These are phyloP conservation scores for Halesus radiatus DNA, from an alignment of 1,140 invertebrate genomes.

Conservation along the genomic window DNA sequence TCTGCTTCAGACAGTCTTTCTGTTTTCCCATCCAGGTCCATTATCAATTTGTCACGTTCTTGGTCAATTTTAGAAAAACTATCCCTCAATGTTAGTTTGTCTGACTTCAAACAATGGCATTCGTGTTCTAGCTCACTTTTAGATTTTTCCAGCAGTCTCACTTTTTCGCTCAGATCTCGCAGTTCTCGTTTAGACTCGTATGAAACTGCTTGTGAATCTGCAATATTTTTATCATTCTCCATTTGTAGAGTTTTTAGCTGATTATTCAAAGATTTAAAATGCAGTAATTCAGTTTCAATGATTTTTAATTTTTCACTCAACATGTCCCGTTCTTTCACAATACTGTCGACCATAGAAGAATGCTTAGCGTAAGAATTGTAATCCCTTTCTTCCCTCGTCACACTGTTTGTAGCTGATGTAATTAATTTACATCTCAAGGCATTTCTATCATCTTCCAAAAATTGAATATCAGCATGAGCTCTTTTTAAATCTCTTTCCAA, in stretches of 20 bases:
- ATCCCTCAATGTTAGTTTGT: conserved; percentile 70
- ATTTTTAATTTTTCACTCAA: conserved; percentile 66
- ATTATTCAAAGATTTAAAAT: conserved; percentile 66
- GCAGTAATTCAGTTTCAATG: conserved; percentile 65
- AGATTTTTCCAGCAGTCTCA: conserved; percentile 70
- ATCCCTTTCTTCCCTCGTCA: background rate
- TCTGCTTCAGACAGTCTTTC: conserved; percentile 71
- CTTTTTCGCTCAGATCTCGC: conserved; percentile 68
- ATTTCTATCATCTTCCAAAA: conserved; percentile 70
- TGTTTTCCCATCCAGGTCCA: conserved; percentile 74
- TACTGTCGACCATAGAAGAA: conserved; percentile 36
- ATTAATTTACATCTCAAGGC: conserved; percentile 22
- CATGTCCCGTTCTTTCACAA: conserved; percentile 66
- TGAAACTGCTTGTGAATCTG: conserved; percentile 72
- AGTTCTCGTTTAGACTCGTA: conserved; percentile 71
- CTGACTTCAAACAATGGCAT: conserved; percentile 70
- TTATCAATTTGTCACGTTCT: conserved; percentile 74
- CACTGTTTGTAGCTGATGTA: background rate
- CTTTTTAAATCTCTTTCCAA: conserved; percentile 70
- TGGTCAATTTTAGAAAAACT: conserved; percentile 72
- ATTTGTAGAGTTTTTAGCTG: conserved; percentile 73
- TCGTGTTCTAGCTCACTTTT: conserved; percentile 71
- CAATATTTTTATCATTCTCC: conserved; percentile 74
- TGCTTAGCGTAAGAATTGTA: conserved; percentile 4
- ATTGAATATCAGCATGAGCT: conserved; percentile 69